phyloP scores from a whole-genome alignment of 1,140 invertebrate species.

The Drosophila athabasca region DNA sequence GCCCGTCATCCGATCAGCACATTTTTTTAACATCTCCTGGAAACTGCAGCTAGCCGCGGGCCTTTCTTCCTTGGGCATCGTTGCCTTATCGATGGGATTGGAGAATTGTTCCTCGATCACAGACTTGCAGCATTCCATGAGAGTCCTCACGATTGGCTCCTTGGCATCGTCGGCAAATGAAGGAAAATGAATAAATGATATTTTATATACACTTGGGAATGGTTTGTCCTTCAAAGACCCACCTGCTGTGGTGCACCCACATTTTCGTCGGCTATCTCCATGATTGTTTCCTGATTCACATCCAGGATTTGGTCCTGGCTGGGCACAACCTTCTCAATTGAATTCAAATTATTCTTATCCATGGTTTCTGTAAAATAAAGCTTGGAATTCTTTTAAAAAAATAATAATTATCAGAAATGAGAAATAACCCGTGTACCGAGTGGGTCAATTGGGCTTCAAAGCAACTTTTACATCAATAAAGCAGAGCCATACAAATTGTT shows the following conservation, averaged over 20 bases:
- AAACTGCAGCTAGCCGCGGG: slow-evolving; percentile 44
- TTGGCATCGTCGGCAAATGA: slow-evolving; percentile 84
- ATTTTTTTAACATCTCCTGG: too few relatives aligned
- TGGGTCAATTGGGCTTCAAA: slow-evolving; percentile 49
- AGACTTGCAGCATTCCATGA: slow-evolving; percentile 87
- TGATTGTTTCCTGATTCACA: slow-evolving; percentile 12
- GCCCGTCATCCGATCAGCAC: slow-evolving; percentile 80
- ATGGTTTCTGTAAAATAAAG: slow-evolving; percentile 9
- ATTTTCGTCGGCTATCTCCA: slow-evolving; percentile 76
- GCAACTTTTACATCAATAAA: slow-evolving; percentile 1
- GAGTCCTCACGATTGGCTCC: slow-evolving; percentile 84
- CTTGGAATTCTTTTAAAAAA: too few relatives aligned
- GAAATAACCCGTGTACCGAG: slow-evolving; percentile 13
- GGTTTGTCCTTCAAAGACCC: not conserved
- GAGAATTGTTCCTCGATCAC: slow-evolving; percentile 72
- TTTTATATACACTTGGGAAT: not conserved
- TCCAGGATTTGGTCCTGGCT: too few relatives aligned
- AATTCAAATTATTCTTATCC: slow-evolving; percentile 61
- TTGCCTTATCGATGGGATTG: slow-evolving; percentile 27
- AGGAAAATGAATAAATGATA: not conserved
- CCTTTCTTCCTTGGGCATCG: slow-evolving; percentile 50
- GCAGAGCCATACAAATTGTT: slow-evolving; percentile 33
- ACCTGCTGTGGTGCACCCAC: slow-evolving; percentile 78
- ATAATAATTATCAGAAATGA: too few relatives aligned
- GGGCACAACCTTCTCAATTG: slow-evolving; percentile 2